Percentiles rank a stretch among this genome's conserved stretches.
These are phyloP conservation scores for Leptinotarsa peninsularis DNA, from an alignment of 2,888 invertebrate species.

Conservation along the genomic window DNA sequence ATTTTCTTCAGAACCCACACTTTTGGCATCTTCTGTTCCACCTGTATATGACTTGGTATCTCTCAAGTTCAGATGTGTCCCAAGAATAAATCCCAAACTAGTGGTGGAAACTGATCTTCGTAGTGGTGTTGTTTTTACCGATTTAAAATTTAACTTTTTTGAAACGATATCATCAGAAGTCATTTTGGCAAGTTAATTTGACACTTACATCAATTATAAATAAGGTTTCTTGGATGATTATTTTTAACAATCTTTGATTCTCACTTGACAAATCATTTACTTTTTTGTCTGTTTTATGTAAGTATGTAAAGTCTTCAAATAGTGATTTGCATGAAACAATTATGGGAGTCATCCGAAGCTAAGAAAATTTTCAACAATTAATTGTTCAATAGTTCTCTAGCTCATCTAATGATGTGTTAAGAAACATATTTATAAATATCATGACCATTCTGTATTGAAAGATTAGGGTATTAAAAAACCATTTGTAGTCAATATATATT, in stretches of 20 bases:
- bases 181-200: conserved; percentile 31
- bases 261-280: no score
- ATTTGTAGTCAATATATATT: conserved; percentile 50
- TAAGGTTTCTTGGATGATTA: no score
- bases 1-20: conserved; percentile 46
- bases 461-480: conserved; percentile 25
- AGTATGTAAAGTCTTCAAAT: no score
- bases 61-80: conserved; percentile 52
- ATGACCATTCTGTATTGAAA: not conserved
- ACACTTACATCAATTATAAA: not conserved
- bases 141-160: conserved; percentile 46
- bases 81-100: conserved; percentile 48
- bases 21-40: conserved; percentile 52
- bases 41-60: conserved; percentile 57
- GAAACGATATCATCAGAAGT: conserved; percentile 41
- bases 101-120: conserved; percentile 53
- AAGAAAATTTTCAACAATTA: no score
- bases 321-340: no score
- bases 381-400: no score
- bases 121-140: conserved; percentile 43
- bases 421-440: no score
- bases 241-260: no score
- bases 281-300: no score
- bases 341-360: no score
- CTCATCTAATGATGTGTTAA: no score